Evolutionary conservation across 2,888 invertebrate species (phyloP).

Genomic region (Scaptomyza caliginosa): DNA sequence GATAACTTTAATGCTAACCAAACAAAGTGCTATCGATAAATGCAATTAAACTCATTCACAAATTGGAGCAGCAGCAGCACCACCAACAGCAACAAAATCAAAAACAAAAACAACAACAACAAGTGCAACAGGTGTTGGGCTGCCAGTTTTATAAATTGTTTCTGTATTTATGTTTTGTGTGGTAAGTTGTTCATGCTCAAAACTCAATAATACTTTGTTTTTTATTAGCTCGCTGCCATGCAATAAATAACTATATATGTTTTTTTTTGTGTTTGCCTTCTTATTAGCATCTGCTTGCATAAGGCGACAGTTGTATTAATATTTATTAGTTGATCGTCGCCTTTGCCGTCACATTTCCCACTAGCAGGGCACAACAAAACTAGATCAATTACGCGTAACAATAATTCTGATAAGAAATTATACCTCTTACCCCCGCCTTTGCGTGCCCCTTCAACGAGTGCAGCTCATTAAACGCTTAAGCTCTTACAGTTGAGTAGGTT

Average conservation of each 20-base stretch:
- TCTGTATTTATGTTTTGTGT: slow-evolving; percentile 24
- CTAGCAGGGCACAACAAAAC: slow-evolving; percentile 35
- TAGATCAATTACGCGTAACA: slow-evolving; percentile 70
- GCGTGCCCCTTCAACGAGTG: background rate
- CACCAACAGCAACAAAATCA: slow-evolving; percentile 19
- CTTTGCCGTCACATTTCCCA: slow-evolving; percentile 4
- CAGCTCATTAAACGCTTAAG: slow-evolving; percentile 39
- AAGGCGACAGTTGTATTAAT: slow-evolving; percentile 57
- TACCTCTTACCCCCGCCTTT: background rate
- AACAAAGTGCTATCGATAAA: slow-evolving; percentile 73
- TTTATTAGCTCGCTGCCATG: slow-evolving; percentile 10
- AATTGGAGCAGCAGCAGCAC: slow-evolving; percentile 57
- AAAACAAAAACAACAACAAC: slow-evolving; percentile 17
- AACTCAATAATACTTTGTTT: slow-evolving; percentile 7
- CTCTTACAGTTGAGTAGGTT: slow-evolving; percentile 23
- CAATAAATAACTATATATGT: slow-evolving; percentile 15
- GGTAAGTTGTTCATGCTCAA: slow-evolving; percentile 53
- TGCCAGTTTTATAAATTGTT: slow-evolving; percentile 30
- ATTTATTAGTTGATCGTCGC: slow-evolving; percentile 48
- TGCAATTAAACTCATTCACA: slow-evolving; percentile 65
- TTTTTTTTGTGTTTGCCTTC: slow-evolving; percentile 46
- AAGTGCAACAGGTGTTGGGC: slow-evolving; percentile 61
- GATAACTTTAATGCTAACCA: slow-evolving; percentile 63
- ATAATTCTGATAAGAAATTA: slow-evolving; percentile 58
- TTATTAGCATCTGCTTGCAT: slow-evolving; percentile 62